phyloP scores from a whole-genome alignment of 2,888 invertebrate genomes.

The Cybosia mesomella region DNA sequence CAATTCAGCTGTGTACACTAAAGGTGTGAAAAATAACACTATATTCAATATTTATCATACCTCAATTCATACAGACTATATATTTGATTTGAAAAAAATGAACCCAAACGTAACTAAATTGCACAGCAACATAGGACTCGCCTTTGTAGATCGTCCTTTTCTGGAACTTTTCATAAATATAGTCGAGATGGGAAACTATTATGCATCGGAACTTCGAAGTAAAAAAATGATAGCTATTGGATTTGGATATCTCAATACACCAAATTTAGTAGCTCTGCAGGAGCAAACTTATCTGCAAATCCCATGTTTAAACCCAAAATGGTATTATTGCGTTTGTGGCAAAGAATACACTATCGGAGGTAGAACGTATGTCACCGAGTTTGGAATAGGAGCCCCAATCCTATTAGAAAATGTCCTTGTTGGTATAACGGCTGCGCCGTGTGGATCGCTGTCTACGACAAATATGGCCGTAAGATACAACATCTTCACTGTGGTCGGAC shows the following conservation, averaged over 20 bases:
- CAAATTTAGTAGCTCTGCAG: slow-evolving; percentile 58
- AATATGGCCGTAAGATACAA: slow-evolving; percentile 58
- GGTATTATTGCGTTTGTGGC: slow-evolving; percentile 76
- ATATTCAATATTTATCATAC: slow-evolving; percentile 58
- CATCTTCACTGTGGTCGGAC: slow-evolving; percentile 70
- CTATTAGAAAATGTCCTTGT: slow-evolving; percentile 59
- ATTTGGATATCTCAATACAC: slow-evolving; percentile 56
- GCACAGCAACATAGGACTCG: slow-evolving; percentile 72
- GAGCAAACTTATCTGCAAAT: slow-evolving; percentile 62
- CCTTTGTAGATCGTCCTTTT: slow-evolving; percentile 56
- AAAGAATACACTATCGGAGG: slow-evolving; percentile 52
- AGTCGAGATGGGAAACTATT: slow-evolving; percentile 62
- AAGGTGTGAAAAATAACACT: slow-evolving; percentile 45
- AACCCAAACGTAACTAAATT: slow-evolving; percentile 59
- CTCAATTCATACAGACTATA: slow-evolving; percentile 62
- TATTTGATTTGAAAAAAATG: slow-evolving; percentile 51
- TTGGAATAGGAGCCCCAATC: slow-evolving; percentile 73
- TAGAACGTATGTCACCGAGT: slow-evolving; percentile 56
- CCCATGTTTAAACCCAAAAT: slow-evolving; percentile 70
- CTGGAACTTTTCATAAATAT: slow-evolving; percentile 56
- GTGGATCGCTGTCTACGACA: slow-evolving; percentile 54
- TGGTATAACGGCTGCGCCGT: slow-evolving; percentile 64
- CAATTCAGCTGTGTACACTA: slow-evolving; percentile 60
- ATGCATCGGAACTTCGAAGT: slow-evolving; percentile 62
- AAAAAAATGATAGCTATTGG: slow-evolving; percentile 63